Conservation (phyloP, 2,797 vertebrate genomes). For the Pipistrellus nathusii region DNA sequence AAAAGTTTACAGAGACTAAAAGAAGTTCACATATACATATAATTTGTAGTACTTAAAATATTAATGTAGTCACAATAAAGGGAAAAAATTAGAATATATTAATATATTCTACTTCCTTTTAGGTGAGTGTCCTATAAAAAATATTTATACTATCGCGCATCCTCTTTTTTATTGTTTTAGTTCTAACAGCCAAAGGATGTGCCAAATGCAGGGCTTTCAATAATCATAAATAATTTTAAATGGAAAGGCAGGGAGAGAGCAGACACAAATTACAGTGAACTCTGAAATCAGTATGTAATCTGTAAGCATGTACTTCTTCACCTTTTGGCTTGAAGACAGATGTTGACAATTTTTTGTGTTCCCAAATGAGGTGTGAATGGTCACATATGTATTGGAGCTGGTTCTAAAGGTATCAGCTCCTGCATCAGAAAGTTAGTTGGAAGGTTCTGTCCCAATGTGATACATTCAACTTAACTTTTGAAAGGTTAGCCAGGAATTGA, state of each 20-base stretch:
- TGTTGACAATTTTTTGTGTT: background rate
- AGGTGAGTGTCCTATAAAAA: conserved; percentile 4
- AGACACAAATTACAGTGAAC: background rate
- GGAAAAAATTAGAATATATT: background rate
- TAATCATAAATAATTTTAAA: background rate
- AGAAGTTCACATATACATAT: background rate
- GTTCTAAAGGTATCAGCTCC: background rate
- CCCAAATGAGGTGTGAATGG: background rate
- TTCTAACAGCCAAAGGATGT: background rate
- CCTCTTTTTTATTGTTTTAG: background rate
- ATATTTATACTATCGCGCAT: background rate
- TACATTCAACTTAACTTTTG: background rate
- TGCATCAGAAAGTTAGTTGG: background rate
- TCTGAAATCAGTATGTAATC: background rate
- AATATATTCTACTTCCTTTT: background rate
- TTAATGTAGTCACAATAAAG: background rate
- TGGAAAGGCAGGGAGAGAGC: background rate
- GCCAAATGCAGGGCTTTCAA: background rate
- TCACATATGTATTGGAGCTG: background rate
- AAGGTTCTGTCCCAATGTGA: background rate
- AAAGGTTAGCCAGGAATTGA: background rate
- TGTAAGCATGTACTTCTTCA: background rate
- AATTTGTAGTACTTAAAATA: conserved; percentile 23
- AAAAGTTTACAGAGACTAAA: background rate
- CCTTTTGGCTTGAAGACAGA: background rate